Percentiles rank a stretch among this genome's conserved stretches.
Evolutionary conservation across 30 jellyfish, hydroid and myxozoan species (phyloP).

Genomic region (Hydra vulgaris): DNA sequence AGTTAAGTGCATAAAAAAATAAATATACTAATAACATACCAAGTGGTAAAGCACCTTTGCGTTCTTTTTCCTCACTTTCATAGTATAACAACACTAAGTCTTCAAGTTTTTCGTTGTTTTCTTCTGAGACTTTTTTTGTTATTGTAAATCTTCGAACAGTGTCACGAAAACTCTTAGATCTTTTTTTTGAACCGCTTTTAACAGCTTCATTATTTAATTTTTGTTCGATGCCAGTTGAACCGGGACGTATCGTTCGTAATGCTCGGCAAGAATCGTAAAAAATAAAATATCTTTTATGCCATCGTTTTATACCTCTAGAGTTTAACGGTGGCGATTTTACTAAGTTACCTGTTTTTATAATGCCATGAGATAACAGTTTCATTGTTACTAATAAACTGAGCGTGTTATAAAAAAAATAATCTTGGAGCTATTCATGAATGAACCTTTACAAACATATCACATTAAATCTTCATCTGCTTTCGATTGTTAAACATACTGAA

Average conservation of each 20-base stretch:
- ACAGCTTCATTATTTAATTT: neutral
- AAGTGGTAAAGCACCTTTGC: conserved; percentile 9
- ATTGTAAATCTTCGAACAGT: neutral
- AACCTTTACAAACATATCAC: neutral
- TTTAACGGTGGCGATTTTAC: conserved; percentile 24
- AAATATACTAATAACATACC: conserved; percentile 1
- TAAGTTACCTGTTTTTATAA: conserved; percentile 19
- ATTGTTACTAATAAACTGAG: neutral
- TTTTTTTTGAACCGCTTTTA: neutral
- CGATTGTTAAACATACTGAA: no score
- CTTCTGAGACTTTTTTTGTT: conserved; percentile 1
- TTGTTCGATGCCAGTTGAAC: neutral
- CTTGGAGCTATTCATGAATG: neutral
- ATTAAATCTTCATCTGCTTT: neutral
- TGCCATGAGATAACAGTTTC: conserved; percentile 11
- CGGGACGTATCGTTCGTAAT: neutral
- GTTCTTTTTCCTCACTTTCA: conserved; percentile 24
- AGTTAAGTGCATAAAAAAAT: neutral
- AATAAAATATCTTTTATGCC: conserved; percentile 17
- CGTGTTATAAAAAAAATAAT: neutral
- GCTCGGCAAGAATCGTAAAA: neutral
- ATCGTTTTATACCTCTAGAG: conserved; percentile 7
- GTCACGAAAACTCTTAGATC: neutral
- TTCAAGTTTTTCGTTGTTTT: neutral
- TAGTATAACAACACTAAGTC: conserved; percentile 8